Evolutionary conservation across 2,888 invertebrate species (phyloP).

Genomic region (Lochmaea crataegi): DNA sequence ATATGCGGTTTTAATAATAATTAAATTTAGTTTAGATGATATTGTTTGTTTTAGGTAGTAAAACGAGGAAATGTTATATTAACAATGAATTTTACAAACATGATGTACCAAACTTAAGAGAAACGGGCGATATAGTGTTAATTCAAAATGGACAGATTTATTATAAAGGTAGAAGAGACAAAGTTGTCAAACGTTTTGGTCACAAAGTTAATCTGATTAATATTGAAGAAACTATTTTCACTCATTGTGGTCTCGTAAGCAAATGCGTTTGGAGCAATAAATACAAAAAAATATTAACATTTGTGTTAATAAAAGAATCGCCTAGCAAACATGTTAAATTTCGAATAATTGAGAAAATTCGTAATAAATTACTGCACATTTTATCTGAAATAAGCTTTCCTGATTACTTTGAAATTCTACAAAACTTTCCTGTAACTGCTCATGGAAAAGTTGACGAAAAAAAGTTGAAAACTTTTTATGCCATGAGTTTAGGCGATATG

Average conservation of each 20-base stretch:
- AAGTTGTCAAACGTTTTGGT: constrained; percentile 82
- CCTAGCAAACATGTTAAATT: constrained; percentile 42
- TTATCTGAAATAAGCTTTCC: constrained; percentile 66
- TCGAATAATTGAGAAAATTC: constrained; percentile 56
- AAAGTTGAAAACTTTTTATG: constrained; percentile 64
- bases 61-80: constrained; percentile 65
- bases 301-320: constrained; percentile 62
- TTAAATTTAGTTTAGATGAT: constrained; percentile 6
- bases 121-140: constrained; percentile 81
- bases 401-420: constrained; percentile 72
- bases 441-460: constrained; percentile 78
- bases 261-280: constrained; percentile 69
- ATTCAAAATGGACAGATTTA: constrained; percentile 67
- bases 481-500: constrained; percentile 43
- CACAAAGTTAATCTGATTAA: constrained; percentile 72
- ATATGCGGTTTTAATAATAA: constrained; percentile 48
- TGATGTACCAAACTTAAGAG: constrained; percentile 64
- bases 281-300: constrained; percentile 67
- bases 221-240: constrained; percentile 68
- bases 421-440: constrained; percentile 71
- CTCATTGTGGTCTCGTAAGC: constrained; percentile 67
- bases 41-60: constrained; percentile 64
- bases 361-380: constrained; percentile 55
- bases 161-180: constrained; percentile 77
- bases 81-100: constrained; percentile 63